A percentile compares a stretch with the other conserved stretches of the same genome.
These are phyloP conservation scores for Vimba vimba DNA, from an alignment of 2,113 vertebrate species.

Conservation along the genomic window DNA sequence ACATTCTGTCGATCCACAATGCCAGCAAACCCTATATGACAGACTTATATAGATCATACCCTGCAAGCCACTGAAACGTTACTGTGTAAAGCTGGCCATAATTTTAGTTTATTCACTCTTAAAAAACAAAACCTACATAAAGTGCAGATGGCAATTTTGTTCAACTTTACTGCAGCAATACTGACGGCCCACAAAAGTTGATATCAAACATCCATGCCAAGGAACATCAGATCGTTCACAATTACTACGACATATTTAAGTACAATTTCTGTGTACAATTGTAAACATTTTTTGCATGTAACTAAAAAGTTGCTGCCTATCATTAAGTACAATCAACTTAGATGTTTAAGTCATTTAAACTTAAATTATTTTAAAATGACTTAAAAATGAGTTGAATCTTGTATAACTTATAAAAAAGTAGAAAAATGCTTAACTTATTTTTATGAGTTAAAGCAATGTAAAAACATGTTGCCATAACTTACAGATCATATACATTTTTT, in stretches of 20 bases:
- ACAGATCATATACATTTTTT: too few species aligned
- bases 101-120: neutral
- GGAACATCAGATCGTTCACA: neutral
- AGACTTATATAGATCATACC: neutral
- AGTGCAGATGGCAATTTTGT: slow-evolving; percentile 27
- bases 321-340: too few species aligned
- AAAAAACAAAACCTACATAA: neutral
- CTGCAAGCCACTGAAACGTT: neutral
- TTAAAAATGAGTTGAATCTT: too few species aligned
- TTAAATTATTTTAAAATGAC: too few species aligned
- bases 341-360: too few species aligned
- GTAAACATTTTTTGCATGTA: neutral
- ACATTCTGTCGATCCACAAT: slow-evolving; percentile 16
- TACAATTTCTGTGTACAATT: too few species aligned
- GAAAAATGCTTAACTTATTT: too few species aligned
- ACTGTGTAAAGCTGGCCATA: slow-evolving; percentile 10
- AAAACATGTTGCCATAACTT: too few species aligned
- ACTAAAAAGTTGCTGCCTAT: too few species aligned
- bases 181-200: neutral
- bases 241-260: neutral
- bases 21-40: slow-evolving; percentile 11
- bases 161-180: neutral
- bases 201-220: slow-evolving; percentile 13
- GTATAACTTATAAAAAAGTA: too few species aligned
- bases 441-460: too few species aligned